phyloP scores from a whole-genome alignment of 1,140 invertebrate species.

The Whitmania pigra region DNA sequence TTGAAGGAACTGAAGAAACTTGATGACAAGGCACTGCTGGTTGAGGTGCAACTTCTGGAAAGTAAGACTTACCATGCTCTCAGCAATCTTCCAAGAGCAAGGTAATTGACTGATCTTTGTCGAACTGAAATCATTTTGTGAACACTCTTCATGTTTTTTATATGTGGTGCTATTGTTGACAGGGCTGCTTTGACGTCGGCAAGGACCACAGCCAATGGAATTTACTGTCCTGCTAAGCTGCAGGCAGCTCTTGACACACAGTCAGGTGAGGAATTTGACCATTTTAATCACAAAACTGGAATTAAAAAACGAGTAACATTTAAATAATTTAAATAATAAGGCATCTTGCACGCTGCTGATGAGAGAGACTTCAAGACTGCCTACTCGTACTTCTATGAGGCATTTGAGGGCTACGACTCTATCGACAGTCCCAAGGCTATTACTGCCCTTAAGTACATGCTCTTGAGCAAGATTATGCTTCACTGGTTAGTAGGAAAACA shows the following conservation, averaged over 20 bases:
- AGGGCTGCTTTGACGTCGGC: constrained; percentile 91
- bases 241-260: constrained; percentile 92
- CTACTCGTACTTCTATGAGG: constrained; percentile 99
- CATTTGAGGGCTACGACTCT: constrained; percentile 97
- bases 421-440: constrained; percentile 77
- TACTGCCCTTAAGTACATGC: constrained; percentile 93
- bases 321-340: too few species aligned
- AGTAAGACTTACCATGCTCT: constrained; percentile 97
- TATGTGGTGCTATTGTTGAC: not conserved
- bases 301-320: too few species aligned
- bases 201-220: constrained; percentile 94
- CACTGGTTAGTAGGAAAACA: constrained; percentile 50
- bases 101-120: constrained; percentile 28
- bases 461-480: constrained; percentile 95
- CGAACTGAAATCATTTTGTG: too few species aligned
- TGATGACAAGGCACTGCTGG: constrained; percentile 95
- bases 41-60: constrained; percentile 86
- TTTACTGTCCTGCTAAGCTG: constrained; percentile 96
- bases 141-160: constrained; percentile 10
- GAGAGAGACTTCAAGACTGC: constrained; percentile 99
- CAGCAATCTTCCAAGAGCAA: constrained; percentile 87
- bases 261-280: constrained; percentile 51
- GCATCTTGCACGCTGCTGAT: constrained; percentile 95
- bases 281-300: too few species aligned
- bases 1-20: constrained; percentile 92